These are phyloP conservation scores for Calliphora vicina DNA, from an alignment of 1,140 invertebrate species.

Conservation along the genomic window DNA sequence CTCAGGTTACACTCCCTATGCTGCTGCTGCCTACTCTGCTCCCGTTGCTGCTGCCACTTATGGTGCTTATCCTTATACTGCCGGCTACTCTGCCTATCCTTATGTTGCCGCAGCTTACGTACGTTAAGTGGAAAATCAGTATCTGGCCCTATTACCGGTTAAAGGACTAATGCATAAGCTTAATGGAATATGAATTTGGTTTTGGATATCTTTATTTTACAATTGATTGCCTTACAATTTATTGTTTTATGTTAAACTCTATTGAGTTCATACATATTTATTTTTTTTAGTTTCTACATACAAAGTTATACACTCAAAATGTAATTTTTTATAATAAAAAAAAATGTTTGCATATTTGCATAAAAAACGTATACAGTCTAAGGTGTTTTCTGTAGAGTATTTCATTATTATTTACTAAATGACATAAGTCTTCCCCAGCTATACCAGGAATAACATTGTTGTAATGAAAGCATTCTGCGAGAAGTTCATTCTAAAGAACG, in stretches of 20 bases:
- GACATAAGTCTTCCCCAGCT: no score
- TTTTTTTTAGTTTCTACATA: not conserved
- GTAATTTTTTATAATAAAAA: not conserved
- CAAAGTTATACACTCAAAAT: not conserved
- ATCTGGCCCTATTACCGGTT: not conserved
- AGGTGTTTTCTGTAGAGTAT: no score
- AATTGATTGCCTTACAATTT: not conserved
- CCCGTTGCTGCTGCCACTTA: slow-evolving; percentile 48
- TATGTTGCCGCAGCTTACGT: slow-evolving; percentile 54
- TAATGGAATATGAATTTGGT: not conserved
- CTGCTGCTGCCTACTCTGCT: slow-evolving; percentile 61
- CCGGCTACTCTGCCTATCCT: slow-evolving; percentile 54
- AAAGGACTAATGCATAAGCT: not conserved
- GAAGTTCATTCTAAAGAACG: no score
- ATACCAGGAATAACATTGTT: no score
- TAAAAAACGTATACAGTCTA: no score
- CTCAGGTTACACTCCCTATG: slow-evolving; percentile 49
- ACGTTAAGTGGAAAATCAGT: slow-evolving; percentile 46
- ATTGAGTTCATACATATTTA: slow-evolving; percentile 7
- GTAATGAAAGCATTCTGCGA: no score
- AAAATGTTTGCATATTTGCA: no score
- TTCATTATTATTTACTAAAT: no score
- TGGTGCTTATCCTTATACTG: slow-evolving; percentile 49
- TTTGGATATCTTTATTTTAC: not conserved
- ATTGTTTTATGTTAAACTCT: slow-evolving; percentile 11